Base-by-base conservation (phyloP, 1,140 invertebrate genomes). In the Pseudomyrmex dendroicus region DNA sequence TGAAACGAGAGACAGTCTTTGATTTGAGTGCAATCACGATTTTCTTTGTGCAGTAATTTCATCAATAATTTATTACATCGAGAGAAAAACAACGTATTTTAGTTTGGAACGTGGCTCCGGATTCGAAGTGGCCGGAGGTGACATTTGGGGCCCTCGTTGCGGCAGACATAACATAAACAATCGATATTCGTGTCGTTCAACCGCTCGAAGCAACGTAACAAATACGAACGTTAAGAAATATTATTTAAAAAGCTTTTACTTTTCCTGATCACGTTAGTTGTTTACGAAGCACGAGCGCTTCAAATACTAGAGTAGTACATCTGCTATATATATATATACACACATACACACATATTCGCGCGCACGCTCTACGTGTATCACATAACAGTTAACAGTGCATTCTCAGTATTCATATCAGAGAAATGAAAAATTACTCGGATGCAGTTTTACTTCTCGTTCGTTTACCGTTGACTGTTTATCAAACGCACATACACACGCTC, bases 91-190 rank as follows among this genome's bases (percentile, higher is more conserved):
- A 35, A 35, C 35, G 35, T 35, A 7, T 35, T 22, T 57, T 2
- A 15, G 2, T 48, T 67, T 20, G 76, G 54, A n/a, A 17, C 76
- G 3, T 76, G 87, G 87, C 63, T 54, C 10, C 12, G 9, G 9
- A 62, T 52, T 59, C n/a, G 54, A 22, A 56, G 17, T 72, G 17
- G 59, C 77, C 87, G 80, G 25, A 4, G 12, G 15, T 89, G 88
- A 22, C 83, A 77, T 66, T 77, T 86, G 48, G 76, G 68, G 57
- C 61, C 68, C 72, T 56, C 82, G 72, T 88, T 77, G 64, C 68
- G 73, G 64, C 50, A 89, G 67, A 74, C 77, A 85, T 77, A 89
- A 89, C 56, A 89, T 89, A 89, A 89, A 89, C 88, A 89, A 89
- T 89, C 74, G 64, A 67, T 83, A 62, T 82, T 50, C 56, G 13